phyloP scores from a whole-genome alignment of 2,797 vertebrate genomes.

The Sorex maritimensis region DNA sequence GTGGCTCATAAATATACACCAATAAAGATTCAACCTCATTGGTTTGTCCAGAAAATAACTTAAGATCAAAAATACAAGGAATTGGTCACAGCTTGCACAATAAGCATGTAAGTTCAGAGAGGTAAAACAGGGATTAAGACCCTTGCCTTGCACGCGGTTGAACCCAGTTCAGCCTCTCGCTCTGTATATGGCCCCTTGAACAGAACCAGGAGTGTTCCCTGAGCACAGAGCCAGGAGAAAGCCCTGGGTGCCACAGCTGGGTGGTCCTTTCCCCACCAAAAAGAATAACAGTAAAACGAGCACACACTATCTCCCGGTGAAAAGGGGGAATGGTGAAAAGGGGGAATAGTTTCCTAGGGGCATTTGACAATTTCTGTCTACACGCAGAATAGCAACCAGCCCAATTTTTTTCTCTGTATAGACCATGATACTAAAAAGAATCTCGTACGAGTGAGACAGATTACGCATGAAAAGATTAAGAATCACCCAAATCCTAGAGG shows the following conservation, averaged over 20 bases:
- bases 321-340: neutral
- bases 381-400: rapidly evolving
- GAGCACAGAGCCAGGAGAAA: too few species aligned
- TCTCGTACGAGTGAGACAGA: neutral
- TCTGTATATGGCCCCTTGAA: too few species aligned
- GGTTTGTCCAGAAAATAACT: neutral
- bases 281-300: neutral
- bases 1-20: constrained; percentile 7
- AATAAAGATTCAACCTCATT: neutral
- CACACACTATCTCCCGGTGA: neutral
- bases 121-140: neutral
- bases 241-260: too few species aligned
- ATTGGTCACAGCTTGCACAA: neutral
- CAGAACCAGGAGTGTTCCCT: too few species aligned
- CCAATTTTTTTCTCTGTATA: neutral
- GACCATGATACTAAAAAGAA: neutral
- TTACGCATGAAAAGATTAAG: neutral
- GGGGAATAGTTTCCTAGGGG: too few species aligned
- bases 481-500: neutral
- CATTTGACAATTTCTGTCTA: neutral
- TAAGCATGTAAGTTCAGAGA: neutral
- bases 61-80: neutral
- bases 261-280: too few species aligned
- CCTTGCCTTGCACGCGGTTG: neutral
- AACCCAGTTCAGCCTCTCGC: neutral